These are phyloP conservation scores for Rotaria macrura DNA, from an alignment of 2,888 invertebrate species.

Conservation along the genomic window DNA sequence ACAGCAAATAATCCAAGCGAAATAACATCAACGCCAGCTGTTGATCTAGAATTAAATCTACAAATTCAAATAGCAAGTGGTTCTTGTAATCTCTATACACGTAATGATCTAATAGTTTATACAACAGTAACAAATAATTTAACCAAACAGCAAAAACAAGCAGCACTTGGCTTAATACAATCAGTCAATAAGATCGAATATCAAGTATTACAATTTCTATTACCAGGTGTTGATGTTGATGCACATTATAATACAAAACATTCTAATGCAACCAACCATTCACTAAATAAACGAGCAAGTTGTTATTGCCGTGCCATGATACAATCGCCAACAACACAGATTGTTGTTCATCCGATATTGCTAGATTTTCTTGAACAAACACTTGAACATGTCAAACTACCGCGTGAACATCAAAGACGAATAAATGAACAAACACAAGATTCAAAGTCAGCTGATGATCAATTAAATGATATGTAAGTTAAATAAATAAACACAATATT, in stretches of 20 bases:
- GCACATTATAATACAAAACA: conserved; percentile 35
- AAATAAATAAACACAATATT: neutral
- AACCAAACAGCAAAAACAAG: neutral
- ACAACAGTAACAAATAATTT: neutral
- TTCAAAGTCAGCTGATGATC: conserved; percentile 32
- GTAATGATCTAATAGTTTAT: conserved; percentile 54
- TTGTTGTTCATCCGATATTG: conserved; percentile 88
- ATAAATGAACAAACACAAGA: conserved; percentile 36
- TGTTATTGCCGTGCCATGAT: conserved; percentile 27
- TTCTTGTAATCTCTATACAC: conserved; percentile 87
- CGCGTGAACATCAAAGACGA: conserved; percentile 38
- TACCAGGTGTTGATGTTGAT: conserved; percentile 50
- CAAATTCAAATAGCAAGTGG: conserved; percentile 91
- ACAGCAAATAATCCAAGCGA: neutral
- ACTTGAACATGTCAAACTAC: conserved; percentile 61
- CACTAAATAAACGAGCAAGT: conserved; percentile 29
- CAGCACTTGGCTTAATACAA: neutral
- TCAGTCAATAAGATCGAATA: neutral
- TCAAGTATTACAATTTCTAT: conserved; percentile 27
- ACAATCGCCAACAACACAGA: conserved; percentile 56
- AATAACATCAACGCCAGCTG: conserved; percentile 58
- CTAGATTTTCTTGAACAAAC: conserved; percentile 93
- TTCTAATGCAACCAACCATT: neutral
- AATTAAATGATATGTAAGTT: conserved; percentile 13
- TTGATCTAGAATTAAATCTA: conserved; percentile 87